These are phyloP conservation scores for Phycodurus eques DNA, from an alignment of 2,113 vertebrate species.

Conservation along the genomic window DNA sequence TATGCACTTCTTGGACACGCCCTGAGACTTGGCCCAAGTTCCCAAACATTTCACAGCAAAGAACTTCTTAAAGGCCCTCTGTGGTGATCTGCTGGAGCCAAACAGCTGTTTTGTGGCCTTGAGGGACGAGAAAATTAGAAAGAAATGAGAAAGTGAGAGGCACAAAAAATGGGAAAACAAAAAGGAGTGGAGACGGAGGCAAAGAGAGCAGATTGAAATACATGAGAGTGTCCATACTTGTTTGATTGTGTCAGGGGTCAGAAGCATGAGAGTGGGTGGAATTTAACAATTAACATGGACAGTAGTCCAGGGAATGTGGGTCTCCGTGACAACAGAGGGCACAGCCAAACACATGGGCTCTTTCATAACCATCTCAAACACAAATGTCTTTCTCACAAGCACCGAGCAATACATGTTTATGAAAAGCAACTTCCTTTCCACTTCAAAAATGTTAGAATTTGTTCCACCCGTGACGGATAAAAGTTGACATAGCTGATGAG, in stretches of 20 bases:
- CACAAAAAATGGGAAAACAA: constrained; percentile 26
- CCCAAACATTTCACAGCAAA: constrained; percentile 50
- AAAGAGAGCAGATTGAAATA: constrained; percentile 27
- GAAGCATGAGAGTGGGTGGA: constrained; percentile 61
- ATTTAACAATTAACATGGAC: constrained; percentile 69
- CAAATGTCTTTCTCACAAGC: constrained; percentile 39
- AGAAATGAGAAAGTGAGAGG: constrained; percentile 18
- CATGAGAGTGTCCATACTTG: constrained; percentile 48
- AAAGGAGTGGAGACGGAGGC: constrained; percentile 12
- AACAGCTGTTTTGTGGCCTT: constrained; percentile 58
- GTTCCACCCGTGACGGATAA: neutral
- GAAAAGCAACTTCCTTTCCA: constrained; percentile 2
- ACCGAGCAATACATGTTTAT: constrained; percentile 1
- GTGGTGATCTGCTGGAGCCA: constrained; percentile 37
- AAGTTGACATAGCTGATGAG: neutral
- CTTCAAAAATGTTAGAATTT: neutral
- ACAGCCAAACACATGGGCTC: constrained; percentile 61
- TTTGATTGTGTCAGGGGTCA: constrained; percentile 56
- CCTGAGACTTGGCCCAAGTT: constrained; percentile 35
- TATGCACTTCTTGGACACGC: constrained; percentile 23
- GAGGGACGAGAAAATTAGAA: constrained; percentile 33
- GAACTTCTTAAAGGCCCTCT: constrained; percentile 37
- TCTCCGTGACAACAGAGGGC: constrained; percentile 61
- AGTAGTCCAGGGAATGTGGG: constrained; percentile 64
- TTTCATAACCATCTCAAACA: constrained; percentile 68